Percentiles rank a stretch among this genome's conserved stretches.
Evolutionary conservation across 2,113 vertebrate genomes (phyloP).

Genomic region (Eulacestoma nigropectus): DNA sequence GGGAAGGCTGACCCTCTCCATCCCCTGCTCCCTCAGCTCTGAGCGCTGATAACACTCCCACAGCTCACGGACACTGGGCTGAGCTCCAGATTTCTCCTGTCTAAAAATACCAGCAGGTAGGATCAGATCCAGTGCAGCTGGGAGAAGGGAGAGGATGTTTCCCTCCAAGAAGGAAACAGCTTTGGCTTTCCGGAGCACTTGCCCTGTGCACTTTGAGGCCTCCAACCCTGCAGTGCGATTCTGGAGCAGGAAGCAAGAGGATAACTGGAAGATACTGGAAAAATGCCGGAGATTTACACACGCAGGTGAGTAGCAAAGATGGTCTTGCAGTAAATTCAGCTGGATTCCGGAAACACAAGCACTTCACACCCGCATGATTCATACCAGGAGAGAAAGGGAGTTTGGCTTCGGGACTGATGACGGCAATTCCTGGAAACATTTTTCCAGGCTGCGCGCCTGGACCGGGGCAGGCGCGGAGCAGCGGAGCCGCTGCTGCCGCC

Average conservation of each 20-base stretch:
- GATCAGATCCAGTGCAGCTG: not conserved
- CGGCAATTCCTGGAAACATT: not conserved
- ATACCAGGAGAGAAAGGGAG: not conserved
- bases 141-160: not conserved
- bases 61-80: not conserved
- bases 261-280: not conserved
- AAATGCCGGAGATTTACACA: not conserved
- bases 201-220: not conserved
- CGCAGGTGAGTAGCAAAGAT: not conserved
- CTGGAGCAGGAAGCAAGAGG: not conserved
- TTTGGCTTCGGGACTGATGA: not conserved
- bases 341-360: not conserved
- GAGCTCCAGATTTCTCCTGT: not conserved
- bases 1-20: not conserved
- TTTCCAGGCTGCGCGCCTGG: not conserved
- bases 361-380: not conserved
- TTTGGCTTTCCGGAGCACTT: not conserved
- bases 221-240: rapidly evolving
- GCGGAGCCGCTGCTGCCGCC: not conserved
- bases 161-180: not conserved
- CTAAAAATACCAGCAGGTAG: not conserved
- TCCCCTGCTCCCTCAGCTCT: not conserved
- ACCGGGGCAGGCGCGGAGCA: not conserved
- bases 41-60: not conserved
- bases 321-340: not conserved